phyloP scores from a whole-genome alignment of 2,888 invertebrate genomes.

The Cosmia trapezina region DNA sequence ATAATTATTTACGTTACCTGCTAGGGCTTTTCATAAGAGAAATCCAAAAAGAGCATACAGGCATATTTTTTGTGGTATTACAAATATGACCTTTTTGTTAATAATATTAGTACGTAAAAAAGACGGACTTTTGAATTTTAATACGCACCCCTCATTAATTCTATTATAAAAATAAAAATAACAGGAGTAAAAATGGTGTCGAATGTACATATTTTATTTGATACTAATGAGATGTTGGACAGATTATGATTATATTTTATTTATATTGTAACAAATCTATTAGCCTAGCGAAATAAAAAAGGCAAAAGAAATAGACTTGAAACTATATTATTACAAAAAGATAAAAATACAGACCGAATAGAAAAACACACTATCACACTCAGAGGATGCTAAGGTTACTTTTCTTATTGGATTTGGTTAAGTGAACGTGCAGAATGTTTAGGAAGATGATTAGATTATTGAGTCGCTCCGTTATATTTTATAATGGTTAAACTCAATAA shows the following conservation, averaged over 20 bases:
- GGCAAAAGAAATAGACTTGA: too few species aligned
- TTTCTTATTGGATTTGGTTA: too few species aligned
- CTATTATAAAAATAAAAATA: not conserved
- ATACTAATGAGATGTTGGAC: not conserved
- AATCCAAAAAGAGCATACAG: not conserved
- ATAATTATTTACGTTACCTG: not conserved
- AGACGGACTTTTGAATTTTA: slow-evolving; percentile 11
- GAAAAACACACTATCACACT: too few species aligned
- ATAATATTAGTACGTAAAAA: slow-evolving; percentile 24
- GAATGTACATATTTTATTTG: not conserved
- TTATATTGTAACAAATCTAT: too few species aligned
- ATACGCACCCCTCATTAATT: slow-evolving; percentile 18
- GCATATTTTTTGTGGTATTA: not conserved
- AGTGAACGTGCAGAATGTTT: too few species aligned
- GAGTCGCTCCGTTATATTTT: too few species aligned
- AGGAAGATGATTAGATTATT: too few species aligned
- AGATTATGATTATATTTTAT: not conserved
- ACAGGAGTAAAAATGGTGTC: not conserved
- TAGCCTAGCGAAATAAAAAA: too few species aligned
- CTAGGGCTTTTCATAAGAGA: not conserved
- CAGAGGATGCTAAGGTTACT: too few species aligned
- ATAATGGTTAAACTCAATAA: too few species aligned
- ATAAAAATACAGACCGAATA: too few species aligned
- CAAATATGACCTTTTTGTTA: slow-evolving; percentile 9
- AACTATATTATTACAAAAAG: too few species aligned